phyloP scores from a whole-genome alignment of 2,113 vertebrate genomes.

The Lasiurus cinereus region DNA sequence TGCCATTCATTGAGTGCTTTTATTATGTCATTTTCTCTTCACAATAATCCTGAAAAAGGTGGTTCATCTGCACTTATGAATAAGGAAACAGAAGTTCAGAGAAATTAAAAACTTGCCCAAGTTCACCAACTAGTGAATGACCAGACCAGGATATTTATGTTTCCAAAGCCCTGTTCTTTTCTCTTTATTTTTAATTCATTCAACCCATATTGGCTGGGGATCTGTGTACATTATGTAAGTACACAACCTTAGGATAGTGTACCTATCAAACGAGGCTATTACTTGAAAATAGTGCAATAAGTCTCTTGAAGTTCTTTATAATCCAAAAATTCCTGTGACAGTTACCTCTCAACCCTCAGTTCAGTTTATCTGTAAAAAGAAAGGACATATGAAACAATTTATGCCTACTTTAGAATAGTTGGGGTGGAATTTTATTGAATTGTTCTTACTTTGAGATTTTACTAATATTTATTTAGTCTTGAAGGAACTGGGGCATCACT shows the following conservation, averaged over 20 bases:
- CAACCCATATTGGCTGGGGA: background rate
- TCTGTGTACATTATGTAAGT: background rate
- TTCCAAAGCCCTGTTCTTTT: background rate
- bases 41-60: background rate
- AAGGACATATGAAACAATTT: background rate
- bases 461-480: background rate
- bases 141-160: background rate
- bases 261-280: background rate
- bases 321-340: background rate
- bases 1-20: background rate
- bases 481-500: background rate
- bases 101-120: background rate
- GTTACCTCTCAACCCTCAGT: background rate
- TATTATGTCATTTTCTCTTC: background rate
- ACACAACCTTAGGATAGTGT: background rate
- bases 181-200: background rate
- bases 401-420: background rate
- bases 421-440: background rate
- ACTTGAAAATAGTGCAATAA: background rate
- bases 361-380: background rate
- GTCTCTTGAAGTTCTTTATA: background rate
- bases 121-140: background rate
- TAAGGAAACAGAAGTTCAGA: background rate
- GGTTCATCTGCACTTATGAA: background rate
- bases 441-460: constrained; percentile 11